Base-by-base conservation (phyloP, 2,888 invertebrate genomes). In the Ceriagrion tenellum region DNA sequence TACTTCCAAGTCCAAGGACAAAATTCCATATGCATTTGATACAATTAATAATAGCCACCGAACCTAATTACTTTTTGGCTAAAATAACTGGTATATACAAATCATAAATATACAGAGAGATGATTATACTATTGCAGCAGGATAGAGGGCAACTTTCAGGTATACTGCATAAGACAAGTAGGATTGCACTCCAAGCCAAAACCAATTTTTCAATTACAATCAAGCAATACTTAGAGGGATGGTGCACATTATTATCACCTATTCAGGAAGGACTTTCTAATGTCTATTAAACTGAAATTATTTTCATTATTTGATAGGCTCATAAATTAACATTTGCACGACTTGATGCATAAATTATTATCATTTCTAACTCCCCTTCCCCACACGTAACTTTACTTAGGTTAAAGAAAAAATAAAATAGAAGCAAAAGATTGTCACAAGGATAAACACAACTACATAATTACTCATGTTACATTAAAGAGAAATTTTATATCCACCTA, bases 401-500 rank as follows among this genome's bases (percentile, higher is more conserved):
- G 81, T 81, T 81, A 81, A 35, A 35, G 4, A n/a, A 26, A 35
- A 26, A n/a, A 26, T 69, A 69, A 20, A 69, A 69, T n/a, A 12
- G 3, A 81, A 81, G 81, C 81, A 35, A 81, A 88, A 30, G 0
- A 47, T 23, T 3, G 26, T 81, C 35, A 35, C 30, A 35, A 18
- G 0, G 81, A 81, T 81, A 81, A 20, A 69, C 81, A 81, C 35
- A 30, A 81, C 81, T 81, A 81, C 23, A 59, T 59, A 59, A 59
- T 26, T 81, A 35, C 81, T 81, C 69, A 69, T 69, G 2, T 81
- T 35, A 81, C n/a, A 35, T 0, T 81, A 81, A 81, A 81, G 81
- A 81, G 81, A 81, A 81, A 81, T 81, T 81, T 81, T 81, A 81
- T 97, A 97, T 97, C 97, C 97, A 97, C 97, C 97, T 96, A 97